Conservation (phyloP, 2,113 vertebrate genomes). For the Mesoclemmys tuberculata region DNA sequence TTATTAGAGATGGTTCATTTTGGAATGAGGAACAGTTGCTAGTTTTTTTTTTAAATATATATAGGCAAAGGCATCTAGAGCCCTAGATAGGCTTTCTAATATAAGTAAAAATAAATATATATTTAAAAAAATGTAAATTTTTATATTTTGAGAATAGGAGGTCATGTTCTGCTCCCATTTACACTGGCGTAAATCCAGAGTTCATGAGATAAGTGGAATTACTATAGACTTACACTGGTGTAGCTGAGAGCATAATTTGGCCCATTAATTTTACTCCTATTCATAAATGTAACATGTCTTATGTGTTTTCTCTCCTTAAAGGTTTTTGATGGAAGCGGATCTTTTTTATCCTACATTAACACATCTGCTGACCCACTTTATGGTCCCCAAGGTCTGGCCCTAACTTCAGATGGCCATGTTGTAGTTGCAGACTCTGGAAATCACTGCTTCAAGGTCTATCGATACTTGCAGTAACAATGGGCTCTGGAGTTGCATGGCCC, state of each 20-base stretch:
- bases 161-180: neutral
- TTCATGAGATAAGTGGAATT: neutral
- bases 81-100: slow-evolving; percentile 14
- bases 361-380: slow-evolving; percentile 97
- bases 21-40: neutral
- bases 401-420: slow-evolving; percentile 95
- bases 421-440: slow-evolving; percentile 99
- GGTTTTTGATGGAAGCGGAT: slow-evolving; percentile 98
- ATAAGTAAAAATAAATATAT: neutral
- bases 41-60: neutral
- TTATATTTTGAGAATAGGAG: neutral
- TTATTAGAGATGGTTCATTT: slow-evolving; percentile 25
- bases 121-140: neutral
- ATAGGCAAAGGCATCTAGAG: neutral
- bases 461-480: slow-evolving; percentile 89
- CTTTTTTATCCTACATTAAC: slow-evolving; percentile 98
- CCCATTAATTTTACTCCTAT: neutral
- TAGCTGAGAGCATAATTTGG: slow-evolving; percentile 3
- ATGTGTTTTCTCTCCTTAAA: slow-evolving; percentile 67
- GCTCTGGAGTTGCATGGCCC: slow-evolving; percentile 24
- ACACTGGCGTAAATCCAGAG: neutral
- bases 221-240: neutral
- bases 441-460: slow-evolving; percentile 98
- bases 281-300: slow-evolving; percentile 10
- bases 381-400: slow-evolving; percentile 94